These are phyloP conservation scores for Podarcis muralis DNA, from an alignment of 2,113 vertebrate genomes.

Conservation along the genomic window DNA sequence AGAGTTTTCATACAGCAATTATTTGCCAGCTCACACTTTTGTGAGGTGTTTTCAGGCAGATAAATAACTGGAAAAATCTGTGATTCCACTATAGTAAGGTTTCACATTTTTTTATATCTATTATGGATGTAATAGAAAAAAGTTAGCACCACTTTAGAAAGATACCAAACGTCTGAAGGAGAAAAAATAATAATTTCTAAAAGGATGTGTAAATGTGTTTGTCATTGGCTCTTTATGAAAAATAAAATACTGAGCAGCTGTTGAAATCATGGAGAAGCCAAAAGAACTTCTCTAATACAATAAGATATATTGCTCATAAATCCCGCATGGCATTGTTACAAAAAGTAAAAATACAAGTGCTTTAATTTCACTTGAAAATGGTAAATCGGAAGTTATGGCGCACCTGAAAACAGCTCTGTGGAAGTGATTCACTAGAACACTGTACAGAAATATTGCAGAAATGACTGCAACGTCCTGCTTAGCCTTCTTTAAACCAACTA, in stretches of 20 bases:
- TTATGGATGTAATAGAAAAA: conserved; percentile 76
- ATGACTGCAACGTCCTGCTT: conserved; percentile 62
- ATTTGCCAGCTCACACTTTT: conserved; percentile 68
- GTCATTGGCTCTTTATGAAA: conserved; percentile 68
- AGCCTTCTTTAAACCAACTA: conserved; percentile 51
- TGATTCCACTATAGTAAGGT: conserved; percentile 62
- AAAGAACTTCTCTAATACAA: conserved; percentile 72
- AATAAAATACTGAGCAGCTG: conserved; percentile 59
- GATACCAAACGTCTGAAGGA: not conserved
- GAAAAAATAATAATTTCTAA: conserved; percentile 22
- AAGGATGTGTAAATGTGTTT: conserved; percentile 59
- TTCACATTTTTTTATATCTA: conserved; percentile 77
- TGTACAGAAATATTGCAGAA: conserved; percentile 75
- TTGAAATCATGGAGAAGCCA: conserved; percentile 68
- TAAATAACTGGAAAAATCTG: conserved; percentile 15
- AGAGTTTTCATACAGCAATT: conserved; percentile 55
- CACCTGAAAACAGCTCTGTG: conserved; percentile 78
- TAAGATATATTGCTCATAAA: conserved; percentile 81
- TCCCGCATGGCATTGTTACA: conserved; percentile 76
- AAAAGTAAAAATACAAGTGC: conserved; percentile 81
- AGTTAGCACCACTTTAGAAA: conserved; percentile 78
- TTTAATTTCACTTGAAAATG: conserved; percentile 74
- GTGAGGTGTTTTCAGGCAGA: conserved; percentile 70
- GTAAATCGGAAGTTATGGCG: conserved; percentile 78
- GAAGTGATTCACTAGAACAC: conserved; percentile 72